A percentile compares a stretch with the other conserved stretches of the same genome.
These are phyloP conservation scores for Trematocara zebra DNA, from an alignment of 2,113 vertebrate genomes.

Conservation along the genomic window DNA sequence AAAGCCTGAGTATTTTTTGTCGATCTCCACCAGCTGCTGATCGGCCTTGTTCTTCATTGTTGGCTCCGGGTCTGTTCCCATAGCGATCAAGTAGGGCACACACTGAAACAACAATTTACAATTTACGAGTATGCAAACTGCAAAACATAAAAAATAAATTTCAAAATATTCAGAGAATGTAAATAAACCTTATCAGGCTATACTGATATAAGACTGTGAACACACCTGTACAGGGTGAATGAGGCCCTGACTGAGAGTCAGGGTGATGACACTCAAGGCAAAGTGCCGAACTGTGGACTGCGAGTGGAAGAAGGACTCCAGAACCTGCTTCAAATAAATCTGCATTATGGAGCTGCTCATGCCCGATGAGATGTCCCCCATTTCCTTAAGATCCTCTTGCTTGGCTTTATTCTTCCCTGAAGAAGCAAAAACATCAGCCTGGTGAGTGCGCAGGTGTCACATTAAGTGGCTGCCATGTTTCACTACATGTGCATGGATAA, in stretches of 20 bases:
- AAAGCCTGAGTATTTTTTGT: constrained; percentile 98
- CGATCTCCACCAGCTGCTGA: constrained; percentile 95
- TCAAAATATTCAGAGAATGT: background rate
- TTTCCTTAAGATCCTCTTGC: constrained; percentile 97
- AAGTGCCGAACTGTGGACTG: constrained; percentile 94
- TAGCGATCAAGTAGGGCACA: constrained; percentile 96
- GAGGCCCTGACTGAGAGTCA: constrained; percentile 95
- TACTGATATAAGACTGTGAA: background rate
- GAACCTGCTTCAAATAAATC: constrained; percentile 98
- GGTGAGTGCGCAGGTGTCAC: background rate
- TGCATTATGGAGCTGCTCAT: constrained; percentile 99
- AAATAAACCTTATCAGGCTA: background rate
- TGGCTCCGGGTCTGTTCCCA: constrained; percentile 97
- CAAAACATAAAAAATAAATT: background rate
- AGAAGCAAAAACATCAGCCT: background rate
- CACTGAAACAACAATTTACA: constrained; percentile 72
- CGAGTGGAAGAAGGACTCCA: constrained; percentile 93
- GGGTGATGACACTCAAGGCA: constrained; percentile 91
- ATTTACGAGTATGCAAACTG: background rate
- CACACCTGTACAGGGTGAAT: constrained; percentile 96
- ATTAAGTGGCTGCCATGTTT: background rate
- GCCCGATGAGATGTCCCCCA: constrained; percentile 98
- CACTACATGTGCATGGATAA: background rate
- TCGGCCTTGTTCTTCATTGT: constrained; percentile 97
- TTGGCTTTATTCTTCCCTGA: constrained; percentile 94